Evolutionary conservation across 2,113 vertebrate species (phyloP).

Genomic region (Xyliphius kryptos): DNA sequence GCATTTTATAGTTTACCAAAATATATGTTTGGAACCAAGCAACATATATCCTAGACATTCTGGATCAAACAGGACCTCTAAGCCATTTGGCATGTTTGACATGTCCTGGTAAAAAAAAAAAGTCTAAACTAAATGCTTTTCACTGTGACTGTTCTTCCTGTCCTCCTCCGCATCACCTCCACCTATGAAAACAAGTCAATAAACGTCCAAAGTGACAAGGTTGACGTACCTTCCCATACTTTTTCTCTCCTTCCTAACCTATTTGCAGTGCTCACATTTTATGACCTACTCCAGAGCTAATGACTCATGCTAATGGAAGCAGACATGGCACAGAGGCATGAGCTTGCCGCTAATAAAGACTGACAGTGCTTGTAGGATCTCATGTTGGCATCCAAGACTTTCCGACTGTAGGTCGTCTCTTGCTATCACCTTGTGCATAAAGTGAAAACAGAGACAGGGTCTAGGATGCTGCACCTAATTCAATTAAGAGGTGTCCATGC

Average conservation of each 20-base stretch:
- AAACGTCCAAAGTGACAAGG: slow-evolving; percentile 42
- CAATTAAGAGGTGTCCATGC: slow-evolving; percentile 3
- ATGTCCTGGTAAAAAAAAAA: slow-evolving; percentile 8
- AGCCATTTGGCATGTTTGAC: slow-evolving; percentile 9
- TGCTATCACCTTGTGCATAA: slow-evolving; percentile 33
- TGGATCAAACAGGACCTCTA: slow-evolving; percentile 7
- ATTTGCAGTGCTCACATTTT: slow-evolving; percentile 11
- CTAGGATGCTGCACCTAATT: too few species aligned
- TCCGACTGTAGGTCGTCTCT: too few species aligned
- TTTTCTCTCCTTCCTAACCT: slow-evolving; percentile 13
- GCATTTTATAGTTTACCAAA: too few species aligned
- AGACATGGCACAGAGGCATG: slow-evolving; percentile 40
- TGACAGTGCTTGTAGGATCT: slow-evolving; percentile 26
- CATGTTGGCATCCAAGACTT: slow-evolving; percentile 27
- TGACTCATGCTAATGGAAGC: slow-evolving; percentile 41
- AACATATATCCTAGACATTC: not conserved
- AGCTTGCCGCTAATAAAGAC: slow-evolving; percentile 39
- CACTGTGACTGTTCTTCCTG: slow-evolving; percentile 9
- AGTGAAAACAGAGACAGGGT: not conserved
- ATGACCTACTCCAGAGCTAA: slow-evolving; percentile 39
- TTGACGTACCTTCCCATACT: slow-evolving; percentile 18
- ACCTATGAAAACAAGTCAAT: slow-evolving; percentile 40
- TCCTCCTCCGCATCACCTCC: slow-evolving; percentile 5
- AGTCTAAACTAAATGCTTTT: slow-evolving; percentile 12
- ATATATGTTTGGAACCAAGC: too few species aligned